Base-by-base conservation (phyloP, 2,797 vertebrate species). In the Sibirionetta formosa region DNA sequence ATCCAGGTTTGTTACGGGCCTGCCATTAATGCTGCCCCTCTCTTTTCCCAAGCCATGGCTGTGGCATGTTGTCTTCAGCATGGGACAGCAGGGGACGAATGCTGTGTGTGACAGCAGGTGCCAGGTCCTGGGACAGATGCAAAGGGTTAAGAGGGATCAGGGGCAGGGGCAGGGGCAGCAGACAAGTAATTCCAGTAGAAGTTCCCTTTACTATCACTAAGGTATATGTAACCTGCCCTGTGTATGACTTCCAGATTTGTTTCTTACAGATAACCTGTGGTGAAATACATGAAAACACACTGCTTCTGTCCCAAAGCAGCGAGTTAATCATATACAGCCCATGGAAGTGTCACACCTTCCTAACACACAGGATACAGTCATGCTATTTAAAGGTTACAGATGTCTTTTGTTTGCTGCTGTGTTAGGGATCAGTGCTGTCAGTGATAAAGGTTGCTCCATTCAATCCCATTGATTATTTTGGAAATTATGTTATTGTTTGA, bases 1-100 rank as follows among this genome's bases (percentile, higher is more conserved):
- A 98, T 99, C 91, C 99, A 99, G 99, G 99, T 99, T 83, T 72
- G 98, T 64, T 40, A 7, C 0, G 1, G 17, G 5, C 33, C 58
- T 53, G 22, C 53, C 46, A 6, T 14, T 0, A 1, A 5, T 57
- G 44, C 69, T 38, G 42, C 33, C 56, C 8, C 57, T 50, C 70
- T 27, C 57, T 64, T 64, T 35, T 17, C 57, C 72, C 78, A 50
- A 9, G 8, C 10, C 1, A 0, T 9, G 54, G 60, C 36, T 36
- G 15, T 4, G 54, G 14, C 35, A 38, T 13, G 0, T 24, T 2
- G 0, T 35, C 35, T 26, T 15, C 2, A 48, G 6, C 6, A 0
- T 7, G 23, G 18, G 36, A 19, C 8, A 15, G 26, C 8, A 8
- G 11, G 46, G 51, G 38, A 13, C 1, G 1, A 5, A 53, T 0